Base-by-base conservation (phyloP, 2,888 invertebrate genomes). In the Eupithecia abbreviata region DNA sequence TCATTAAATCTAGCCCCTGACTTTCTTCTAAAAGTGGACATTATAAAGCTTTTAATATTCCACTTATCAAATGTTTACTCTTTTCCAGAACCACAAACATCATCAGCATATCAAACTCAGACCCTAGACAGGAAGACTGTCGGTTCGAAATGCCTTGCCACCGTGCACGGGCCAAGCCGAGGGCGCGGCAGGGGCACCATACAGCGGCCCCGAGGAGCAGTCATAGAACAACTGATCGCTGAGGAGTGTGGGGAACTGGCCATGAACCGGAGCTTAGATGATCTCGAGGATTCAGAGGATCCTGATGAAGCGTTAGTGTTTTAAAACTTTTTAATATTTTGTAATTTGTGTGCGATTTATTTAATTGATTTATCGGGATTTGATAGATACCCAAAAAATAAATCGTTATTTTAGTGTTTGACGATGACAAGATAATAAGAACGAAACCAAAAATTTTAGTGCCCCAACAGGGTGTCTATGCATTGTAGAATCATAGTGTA, bases 241-340 rank as follows among this genome's bases (percentile, higher is more conserved):
- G 94, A 94, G 71, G 93, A 94, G 80, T 95, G 94, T 71, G 94
- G 94, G 0, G 93, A 94, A 71, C 83, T 93, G 41, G 88, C 93
- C 41, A 87, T 94, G 79, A 91, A 90, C 68, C 90, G 93, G 66
- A 91, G 95, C 82, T 92, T 95, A 76, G 96, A 96, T 47, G 96
- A 96, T 67, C 86, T 95, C 0, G 96, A 96, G 45, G 96, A 96
- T 82, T 95, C 95, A 1, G 96, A 96, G 78, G 96, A 96, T 83
- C 94, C 94, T 81, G 96, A 96, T 82, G 95, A 95, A 84, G 87
- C 88, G 95, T 95, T 82, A 91, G 90, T 86, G 49, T 12, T 30
- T 30, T 30, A 30, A n/a, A n/a, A n/a, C n/a, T n/a, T n/a, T n/a
- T n/a, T n/a, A n/a, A n/a, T n/a, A n/a, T n/a, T n/a, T n/a, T n/a